Conservation (phyloP, 2,888 invertebrate species). For the Ptilodon capucinus region DNA sequence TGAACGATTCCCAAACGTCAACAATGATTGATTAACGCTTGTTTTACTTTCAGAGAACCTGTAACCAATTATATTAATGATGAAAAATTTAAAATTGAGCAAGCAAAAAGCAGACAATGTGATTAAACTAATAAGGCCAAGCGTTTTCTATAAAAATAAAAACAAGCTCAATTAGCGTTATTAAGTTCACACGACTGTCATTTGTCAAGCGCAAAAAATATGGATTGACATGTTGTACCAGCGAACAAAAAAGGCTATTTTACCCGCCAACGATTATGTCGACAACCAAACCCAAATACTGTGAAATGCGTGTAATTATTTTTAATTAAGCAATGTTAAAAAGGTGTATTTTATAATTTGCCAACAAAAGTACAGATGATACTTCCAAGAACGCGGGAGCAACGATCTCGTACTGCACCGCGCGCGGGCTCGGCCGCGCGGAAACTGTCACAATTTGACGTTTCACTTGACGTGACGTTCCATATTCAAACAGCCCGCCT, state of each 20-base stretch:
- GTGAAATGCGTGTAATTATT: constrained; percentile 37
- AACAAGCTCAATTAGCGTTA: neutral
- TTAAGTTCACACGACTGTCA: neutral
- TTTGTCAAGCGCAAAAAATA: constrained; percentile 3
- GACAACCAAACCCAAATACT: constrained; percentile 1
- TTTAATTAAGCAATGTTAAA: constrained; percentile 42
- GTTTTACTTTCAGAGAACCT: too few relatives aligned
- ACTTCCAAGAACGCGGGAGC: constrained; percentile 72
- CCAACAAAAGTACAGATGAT: constrained; percentile 41
- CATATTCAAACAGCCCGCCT: constrained; percentile 77
- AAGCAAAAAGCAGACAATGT: too few relatives aligned
- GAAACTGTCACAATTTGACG: constrained; percentile 81
- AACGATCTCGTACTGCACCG: constrained; percentile 46
- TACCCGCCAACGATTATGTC: neutral
- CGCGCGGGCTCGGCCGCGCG: constrained; percentile 66
- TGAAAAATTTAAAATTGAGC: too few relatives aligned
- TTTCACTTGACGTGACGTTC: constrained; percentile 80
- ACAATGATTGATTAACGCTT: too few relatives aligned
- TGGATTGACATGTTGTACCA: neutral
- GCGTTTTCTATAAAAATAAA: too few relatives aligned
- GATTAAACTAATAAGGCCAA: too few relatives aligned
- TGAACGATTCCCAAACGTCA: too few relatives aligned
- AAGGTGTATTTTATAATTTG: constrained; percentile 18
- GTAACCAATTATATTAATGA: too few relatives aligned
- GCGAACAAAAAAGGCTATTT: neutral